Base-by-base conservation (phyloP, 2,888 invertebrate species). In the Acleris holmiana region DNA sequence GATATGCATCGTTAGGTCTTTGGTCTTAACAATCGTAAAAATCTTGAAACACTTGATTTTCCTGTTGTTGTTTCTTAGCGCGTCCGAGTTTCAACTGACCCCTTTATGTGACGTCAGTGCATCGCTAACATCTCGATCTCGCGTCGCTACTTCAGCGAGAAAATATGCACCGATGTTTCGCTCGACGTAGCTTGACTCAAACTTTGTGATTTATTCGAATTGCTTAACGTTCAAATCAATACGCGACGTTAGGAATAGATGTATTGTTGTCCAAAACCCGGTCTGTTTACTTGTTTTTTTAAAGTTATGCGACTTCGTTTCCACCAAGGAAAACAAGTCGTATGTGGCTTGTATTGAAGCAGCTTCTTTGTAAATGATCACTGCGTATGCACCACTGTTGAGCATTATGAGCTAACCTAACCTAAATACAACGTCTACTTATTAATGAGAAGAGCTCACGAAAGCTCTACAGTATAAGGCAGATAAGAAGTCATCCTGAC, bases 101-200 rank as follows among this genome's bases (percentile, higher is more conserved):
- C 48, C 64, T 65, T 65, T 65, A 46, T 21, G 64, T 59, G 64
- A 65, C 64, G 64, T 59, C 64, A 65, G 54, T 65, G 59, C 54
- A 54, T 58, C 58, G 48, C 64, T 59, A 58, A 57, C 57, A 47
- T 51, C 57, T 57, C 46, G 51, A 25, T 58, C 40, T 35, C 63
- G 63, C 51, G 58, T 58, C 58, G 53, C 63, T 44, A 35, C 46
- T 62, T 25, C 21, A 40, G 41, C 17, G 29, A 51, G 46, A 29
- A 61, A 53, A 53, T 47, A 61, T 53, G 29, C 51, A 53, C 44
- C 55, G 10, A 15, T 21, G 40, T 21, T 18, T 51, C 40, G 40
- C 53, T 21, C n/a, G 53, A 13, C 19, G 3, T 53, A 15, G 53
- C n/a, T 29, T 13, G 40, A 40, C 19, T 40, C 35, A 40, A 40